These are phyloP conservation scores for Meriones unguiculatus DNA, from an alignment of 2,113 vertebrate species.

Conservation along the genomic window DNA sequence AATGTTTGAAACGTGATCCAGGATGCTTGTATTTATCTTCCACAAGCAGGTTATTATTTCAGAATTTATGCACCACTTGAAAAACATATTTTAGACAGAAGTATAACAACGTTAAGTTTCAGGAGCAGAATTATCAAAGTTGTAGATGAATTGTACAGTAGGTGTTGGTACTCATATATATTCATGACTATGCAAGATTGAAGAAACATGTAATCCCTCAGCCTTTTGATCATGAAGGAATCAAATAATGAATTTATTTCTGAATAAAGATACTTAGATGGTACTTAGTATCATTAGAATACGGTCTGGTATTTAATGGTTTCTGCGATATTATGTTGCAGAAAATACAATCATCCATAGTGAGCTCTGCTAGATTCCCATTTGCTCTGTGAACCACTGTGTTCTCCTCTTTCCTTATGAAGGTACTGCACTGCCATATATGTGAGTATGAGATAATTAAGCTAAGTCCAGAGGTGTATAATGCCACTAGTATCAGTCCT, in stretches of 20 bases:
- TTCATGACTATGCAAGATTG: not conserved
- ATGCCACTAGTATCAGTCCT: not conserved
- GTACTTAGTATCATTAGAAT: not conserved
- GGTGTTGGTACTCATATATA: not conserved
- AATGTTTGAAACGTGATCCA: not conserved
- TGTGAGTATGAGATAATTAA: not conserved
- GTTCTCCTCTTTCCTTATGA: not conserved
- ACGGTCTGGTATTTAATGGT: not conserved
- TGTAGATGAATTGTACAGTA: not conserved
- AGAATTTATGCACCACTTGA: constrained; percentile 2
- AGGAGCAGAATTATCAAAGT: not conserved
- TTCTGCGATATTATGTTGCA: not conserved
- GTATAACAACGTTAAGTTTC: not conserved
- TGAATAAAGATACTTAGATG: not conserved
- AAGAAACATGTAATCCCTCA: not conserved
- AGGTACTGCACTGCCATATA: not conserved
- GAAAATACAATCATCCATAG: not conserved
- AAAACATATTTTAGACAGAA: not conserved
- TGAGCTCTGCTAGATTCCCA: constrained; percentile 11
- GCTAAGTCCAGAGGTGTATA: not conserved
- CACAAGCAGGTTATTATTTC: constrained; percentile 22
- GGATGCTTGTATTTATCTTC: constrained; percentile 19
- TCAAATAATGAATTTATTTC: constrained; percentile 24
- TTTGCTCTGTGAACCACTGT: not conserved
- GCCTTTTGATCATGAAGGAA: not conserved